Evolutionary conservation across 1,140 invertebrate species (phyloP).

Genomic region (Bacillus rossius): DNA sequence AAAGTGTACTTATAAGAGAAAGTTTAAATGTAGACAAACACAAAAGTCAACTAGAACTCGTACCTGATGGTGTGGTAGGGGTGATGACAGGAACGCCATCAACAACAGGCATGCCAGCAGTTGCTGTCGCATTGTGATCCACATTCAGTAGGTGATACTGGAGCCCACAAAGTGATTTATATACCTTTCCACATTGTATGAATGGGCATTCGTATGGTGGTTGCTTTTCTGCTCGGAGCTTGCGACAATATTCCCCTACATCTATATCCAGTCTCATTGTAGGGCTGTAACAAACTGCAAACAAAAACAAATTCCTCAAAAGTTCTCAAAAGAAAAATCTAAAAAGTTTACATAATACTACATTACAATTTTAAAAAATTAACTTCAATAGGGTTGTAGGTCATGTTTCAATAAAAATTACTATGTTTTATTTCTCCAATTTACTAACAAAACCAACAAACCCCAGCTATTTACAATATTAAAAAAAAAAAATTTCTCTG

Average conservation of each 20-base stretch:
- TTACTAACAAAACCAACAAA: too few relatives aligned
- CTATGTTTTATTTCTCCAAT: too few relatives aligned
- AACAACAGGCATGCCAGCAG: too few relatives aligned
- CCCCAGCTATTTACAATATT: too few relatives aligned
- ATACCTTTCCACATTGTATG: constrained; percentile 74
- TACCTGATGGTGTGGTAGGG: not conserved
- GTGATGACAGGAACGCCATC: not conserved
- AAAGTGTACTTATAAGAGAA: not conserved
- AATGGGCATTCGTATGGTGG: constrained; percentile 82
- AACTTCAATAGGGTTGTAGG: too few relatives aligned
- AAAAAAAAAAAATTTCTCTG: too few relatives aligned
- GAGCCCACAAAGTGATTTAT: constrained; percentile 78
- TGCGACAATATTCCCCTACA: constrained; percentile 76
- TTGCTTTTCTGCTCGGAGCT: constrained; percentile 67
- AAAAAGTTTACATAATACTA: too few relatives aligned
- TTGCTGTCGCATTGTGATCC: constrained; percentile 65
- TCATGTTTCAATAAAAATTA: too few relatives aligned
- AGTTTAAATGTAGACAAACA: not conserved
- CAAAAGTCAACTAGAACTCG: not conserved
- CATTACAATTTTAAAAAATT: too few relatives aligned
- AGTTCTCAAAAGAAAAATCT: too few relatives aligned
- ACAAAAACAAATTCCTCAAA: too few relatives aligned
- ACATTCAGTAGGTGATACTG: constrained; percentile 81
- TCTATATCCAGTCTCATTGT: constrained; percentile 73
- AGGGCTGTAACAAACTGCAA: not conserved